phyloP scores from a whole-genome alignment of 1,140 invertebrate species.

The Propsilocerus akamusi region DNA sequence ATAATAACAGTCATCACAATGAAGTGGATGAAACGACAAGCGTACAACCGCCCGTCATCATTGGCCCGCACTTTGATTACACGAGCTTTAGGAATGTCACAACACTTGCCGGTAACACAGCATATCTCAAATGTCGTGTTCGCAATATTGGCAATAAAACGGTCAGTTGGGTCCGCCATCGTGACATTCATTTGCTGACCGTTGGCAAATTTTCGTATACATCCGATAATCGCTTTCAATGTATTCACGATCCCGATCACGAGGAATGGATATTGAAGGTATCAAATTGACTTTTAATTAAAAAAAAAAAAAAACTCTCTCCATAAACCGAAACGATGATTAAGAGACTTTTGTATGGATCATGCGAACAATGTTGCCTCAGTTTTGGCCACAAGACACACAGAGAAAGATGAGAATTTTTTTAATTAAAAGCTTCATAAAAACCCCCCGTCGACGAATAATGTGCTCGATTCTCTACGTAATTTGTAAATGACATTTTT shows the following conservation, averaged over 20 bases:
- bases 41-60: not conserved
- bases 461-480: no score
- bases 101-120: not conserved
- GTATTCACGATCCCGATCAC: slow-evolving; percentile 57
- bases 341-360: no score
- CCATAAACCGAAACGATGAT: no score
- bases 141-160: not conserved
- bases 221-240: slow-evolving; percentile 62
- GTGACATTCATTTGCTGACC: slow-evolving; percentile 71
- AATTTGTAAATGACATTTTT: no score
- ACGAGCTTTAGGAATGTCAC: not conserved
- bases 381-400: no score
- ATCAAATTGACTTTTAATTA: no score
- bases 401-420: no score
- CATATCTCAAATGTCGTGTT: not conserved
- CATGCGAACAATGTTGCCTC: no score
- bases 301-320: slow-evolving; percentile 50
- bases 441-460: no score
- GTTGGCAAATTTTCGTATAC: slow-evolving; percentile 74
- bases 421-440: no score
- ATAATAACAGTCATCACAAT: not conserved
- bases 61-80: not conserved
- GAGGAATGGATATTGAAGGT: slow-evolving; percentile 63
- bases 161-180: slow-evolving; percentile 79
- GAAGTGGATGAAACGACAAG: not conserved